Evolutionary conservation across 1,140 invertebrate species (phyloP).

Genomic region (Nephotettix cincticeps): DNA sequence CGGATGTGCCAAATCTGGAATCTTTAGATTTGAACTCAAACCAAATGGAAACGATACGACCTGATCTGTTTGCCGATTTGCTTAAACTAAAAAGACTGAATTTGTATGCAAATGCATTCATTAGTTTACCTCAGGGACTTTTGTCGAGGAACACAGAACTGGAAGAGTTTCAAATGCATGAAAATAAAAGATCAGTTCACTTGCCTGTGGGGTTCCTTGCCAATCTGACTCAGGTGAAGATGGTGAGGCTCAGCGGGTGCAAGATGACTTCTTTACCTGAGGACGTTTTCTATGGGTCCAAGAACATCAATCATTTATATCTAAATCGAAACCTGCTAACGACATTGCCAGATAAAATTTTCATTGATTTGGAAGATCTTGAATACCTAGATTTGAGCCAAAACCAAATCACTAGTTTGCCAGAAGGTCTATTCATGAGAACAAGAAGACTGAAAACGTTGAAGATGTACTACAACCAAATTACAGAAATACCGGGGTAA

Average conservation of each 20-base stretch:
- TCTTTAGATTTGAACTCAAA: conserved; percentile 62
- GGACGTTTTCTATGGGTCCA: conserved; percentile 57
- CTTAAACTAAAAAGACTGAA: conserved; percentile 58
- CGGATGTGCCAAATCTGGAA: conserved; percentile 55
- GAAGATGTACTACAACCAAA: conserved; percentile 20
- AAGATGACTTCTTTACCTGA: conserved; percentile 53
- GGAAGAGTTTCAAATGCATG: conserved; percentile 53
- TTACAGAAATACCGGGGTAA: conserved; percentile 37
- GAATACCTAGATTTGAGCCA: conserved; percentile 53
- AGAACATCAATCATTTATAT: conserved; percentile 54
- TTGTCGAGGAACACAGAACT: conserved; percentile 56
- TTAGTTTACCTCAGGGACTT: conserved; percentile 54
- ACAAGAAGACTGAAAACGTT: conserved; percentile 12
- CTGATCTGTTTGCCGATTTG: conserved; percentile 57
- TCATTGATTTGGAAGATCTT: conserved; percentile 57
- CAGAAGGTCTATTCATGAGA: conserved; percentile 20
- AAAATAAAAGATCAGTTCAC: conserved; percentile 55
- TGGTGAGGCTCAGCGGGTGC: conserved; percentile 52
- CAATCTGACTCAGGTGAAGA: conserved; percentile 53
- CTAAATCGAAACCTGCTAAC: conserved; percentile 56
- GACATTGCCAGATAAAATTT: conserved; percentile 53
- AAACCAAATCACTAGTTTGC: conserved; percentile 50
- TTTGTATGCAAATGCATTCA: conserved; percentile 60
- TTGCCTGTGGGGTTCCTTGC: conserved; percentile 57
- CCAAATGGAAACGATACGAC: conserved; percentile 55